These are phyloP conservation scores for Harpalus rubripes DNA, from an alignment of 2,888 invertebrate species.

Conservation along the genomic window DNA sequence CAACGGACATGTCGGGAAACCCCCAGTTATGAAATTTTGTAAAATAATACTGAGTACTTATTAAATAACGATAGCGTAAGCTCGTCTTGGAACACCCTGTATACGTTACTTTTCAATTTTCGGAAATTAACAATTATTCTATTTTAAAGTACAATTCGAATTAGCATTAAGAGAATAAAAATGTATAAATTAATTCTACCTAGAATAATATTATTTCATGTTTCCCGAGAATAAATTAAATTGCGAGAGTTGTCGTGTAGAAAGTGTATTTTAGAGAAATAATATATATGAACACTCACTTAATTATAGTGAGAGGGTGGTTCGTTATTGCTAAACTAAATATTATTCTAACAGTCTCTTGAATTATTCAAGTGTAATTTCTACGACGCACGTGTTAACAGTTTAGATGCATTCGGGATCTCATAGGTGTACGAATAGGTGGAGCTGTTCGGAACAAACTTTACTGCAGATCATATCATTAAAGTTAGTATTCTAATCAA, in stretches of 20 bases:
- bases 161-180: neutral
- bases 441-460: neutral
- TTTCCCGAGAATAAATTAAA: neutral
- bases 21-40: too few species aligned
- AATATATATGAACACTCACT: slow-evolving; percentile 14
- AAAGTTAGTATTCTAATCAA: slow-evolving; percentile 37
- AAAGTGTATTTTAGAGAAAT: slow-evolving; percentile 4
- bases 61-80: too few species aligned
- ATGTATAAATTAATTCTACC: neutral
- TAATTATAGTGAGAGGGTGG: slow-evolving; percentile 13
- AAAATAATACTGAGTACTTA: too few species aligned
- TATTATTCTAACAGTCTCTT: slow-evolving; percentile 33
- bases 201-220: neutral
- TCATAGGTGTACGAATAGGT: neutral
- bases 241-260: neutral
- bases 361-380: slow-evolving; percentile 43
- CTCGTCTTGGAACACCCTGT: too few species aligned
- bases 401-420: neutral
- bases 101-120: too few species aligned
- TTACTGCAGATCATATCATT: slow-evolving; percentile 11
- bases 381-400: slow-evolving; percentile 12
- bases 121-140: too few species aligned
- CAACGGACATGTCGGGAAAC: too few species aligned
- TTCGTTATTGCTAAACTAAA: slow-evolving; percentile 32
- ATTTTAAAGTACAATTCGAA: too few species aligned